These are phyloP conservation scores for Vireo altiloquus DNA, from an alignment of 2,113 vertebrate genomes.

Conservation along the genomic window DNA sequence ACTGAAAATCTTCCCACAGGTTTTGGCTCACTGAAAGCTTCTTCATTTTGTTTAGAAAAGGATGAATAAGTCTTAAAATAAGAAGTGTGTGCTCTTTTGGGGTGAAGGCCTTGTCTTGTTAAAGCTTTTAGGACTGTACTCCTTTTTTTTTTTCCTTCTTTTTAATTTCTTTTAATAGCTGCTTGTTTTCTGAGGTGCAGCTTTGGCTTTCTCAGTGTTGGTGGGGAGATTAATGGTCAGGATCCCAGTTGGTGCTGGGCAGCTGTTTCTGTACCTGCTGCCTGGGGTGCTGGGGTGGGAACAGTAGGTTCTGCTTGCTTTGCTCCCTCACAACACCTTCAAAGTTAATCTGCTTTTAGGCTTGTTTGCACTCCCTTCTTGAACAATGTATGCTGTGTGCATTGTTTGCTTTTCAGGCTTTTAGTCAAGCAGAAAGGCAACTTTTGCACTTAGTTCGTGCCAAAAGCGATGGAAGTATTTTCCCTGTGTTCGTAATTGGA, in stretches of 20 bases:
- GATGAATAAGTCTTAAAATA: background rate
- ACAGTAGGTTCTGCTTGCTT: background rate
- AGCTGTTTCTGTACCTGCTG: fast-evolving
- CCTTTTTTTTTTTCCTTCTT: background rate
- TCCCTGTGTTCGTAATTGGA: background rate
- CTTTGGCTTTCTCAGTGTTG: background rate
- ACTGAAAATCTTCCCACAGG: background rate
- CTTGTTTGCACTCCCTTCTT: background rate
- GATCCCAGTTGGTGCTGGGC: fast-evolving
- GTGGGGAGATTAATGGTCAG: background rate
- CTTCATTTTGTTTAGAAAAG: background rate
- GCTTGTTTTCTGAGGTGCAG: background rate
- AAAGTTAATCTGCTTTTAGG: background rate
- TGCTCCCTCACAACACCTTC: background rate
- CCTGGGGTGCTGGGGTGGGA: background rate
- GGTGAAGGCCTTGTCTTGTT: background rate
- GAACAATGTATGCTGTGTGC: background rate
- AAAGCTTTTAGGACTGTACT: background rate
- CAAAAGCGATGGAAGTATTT: background rate
- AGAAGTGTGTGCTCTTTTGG: background rate
- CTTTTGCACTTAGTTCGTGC: background rate
- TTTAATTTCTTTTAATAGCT: background rate
- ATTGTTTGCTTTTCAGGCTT: slow-evolving; percentile 24
- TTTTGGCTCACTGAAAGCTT: background rate
- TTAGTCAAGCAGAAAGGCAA: slow-evolving; percentile 5